Evolutionary conservation across 2,797 vertebrate genomes (phyloP).

Genomic region (Lophius americanus): DNA sequence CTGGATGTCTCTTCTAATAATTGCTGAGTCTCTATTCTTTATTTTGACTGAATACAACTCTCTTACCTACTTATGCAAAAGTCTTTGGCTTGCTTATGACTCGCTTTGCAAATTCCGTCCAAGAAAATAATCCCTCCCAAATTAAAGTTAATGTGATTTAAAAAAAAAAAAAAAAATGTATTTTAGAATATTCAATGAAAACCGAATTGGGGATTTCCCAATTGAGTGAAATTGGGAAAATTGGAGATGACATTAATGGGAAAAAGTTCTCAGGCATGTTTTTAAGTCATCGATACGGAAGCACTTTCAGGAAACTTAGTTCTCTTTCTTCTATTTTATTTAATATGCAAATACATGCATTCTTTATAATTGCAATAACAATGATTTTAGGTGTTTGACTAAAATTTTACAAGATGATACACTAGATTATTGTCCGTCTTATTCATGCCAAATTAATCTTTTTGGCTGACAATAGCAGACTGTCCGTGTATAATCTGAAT

Average conservation of each 20-base stretch:
- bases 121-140: slow-evolving; percentile 1
- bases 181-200: slow-evolving; percentile 9
- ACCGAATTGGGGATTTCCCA: not conserved
- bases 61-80: slow-evolving; percentile 54
- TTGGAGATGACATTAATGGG: not conserved
- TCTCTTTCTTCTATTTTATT: no score
- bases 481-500: not conserved
- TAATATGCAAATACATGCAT: not conserved
- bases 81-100: slow-evolving; percentile 66
- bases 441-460: slow-evolving; percentile 12
- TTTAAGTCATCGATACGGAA: no score
- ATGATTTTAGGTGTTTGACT: slow-evolving; percentile 2
- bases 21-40: slow-evolving; percentile 42
- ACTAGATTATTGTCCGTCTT: slow-evolving; percentile 1
- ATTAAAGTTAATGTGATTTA: slow-evolving; percentile 10
- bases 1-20: slow-evolving; percentile 35
- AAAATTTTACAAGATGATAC: not conserved
- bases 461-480: slow-evolving; percentile 1
- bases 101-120: slow-evolving; percentile 60
- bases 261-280: not conserved
- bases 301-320: no score
- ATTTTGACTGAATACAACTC: slow-evolving; percentile 45
- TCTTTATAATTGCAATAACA: slow-evolving; percentile 16
- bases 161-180: no score
- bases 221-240: not conserved